Base-by-base conservation (phyloP, 2,888 invertebrate species). In the Eumerus sabulonum region DNA sequence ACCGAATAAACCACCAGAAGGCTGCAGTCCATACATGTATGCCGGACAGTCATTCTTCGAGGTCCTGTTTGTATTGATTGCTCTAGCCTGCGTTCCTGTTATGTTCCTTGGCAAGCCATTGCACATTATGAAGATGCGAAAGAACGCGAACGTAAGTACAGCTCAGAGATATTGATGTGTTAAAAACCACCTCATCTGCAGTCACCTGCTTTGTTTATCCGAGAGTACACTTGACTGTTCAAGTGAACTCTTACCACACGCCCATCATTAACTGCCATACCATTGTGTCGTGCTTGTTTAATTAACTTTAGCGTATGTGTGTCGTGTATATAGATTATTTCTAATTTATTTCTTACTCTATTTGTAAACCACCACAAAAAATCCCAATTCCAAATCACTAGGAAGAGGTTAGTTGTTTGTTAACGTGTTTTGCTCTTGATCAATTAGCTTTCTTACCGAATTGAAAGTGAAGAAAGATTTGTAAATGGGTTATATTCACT, bases 41-140 rank as follows among this genome's bases (percentile, higher is more conserved):
- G 87, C 88, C 4, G 95, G 95, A 0, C 95, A 98, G 91, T 87
- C 90, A 76, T 91, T 88, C n/a, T 85, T 98, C 56, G 97, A 99
- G 90, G 92, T 91, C 85, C 88, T 96, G 48, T 91, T 98, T 83
- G 94, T 99, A 57, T 84, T 97, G 13, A 83, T 94, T 54, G 97
- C 98, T 0, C 85, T 98, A 47, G 82, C 95, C 45, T 98, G 98
- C 88, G 92, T 99, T 81, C 98, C 99, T 0, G 94, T 96, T 90
- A 97, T 99, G 97, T 90, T 99, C 85, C 90, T 97, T 66, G 95
- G 95, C 38, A 99, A 98, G 88, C 99, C 99, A 0, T 91, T 97
- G 84, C 91, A 94, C 88, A 92, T 98, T 84, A 93, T 94, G 92
- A 90, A 92, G 85, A 91, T 92, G 59, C 92, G 92, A 84, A 93